These are phyloP conservation scores for Lycia hirtaria DNA, from an alignment of 2,888 invertebrate genomes.

Conservation along the genomic window DNA sequence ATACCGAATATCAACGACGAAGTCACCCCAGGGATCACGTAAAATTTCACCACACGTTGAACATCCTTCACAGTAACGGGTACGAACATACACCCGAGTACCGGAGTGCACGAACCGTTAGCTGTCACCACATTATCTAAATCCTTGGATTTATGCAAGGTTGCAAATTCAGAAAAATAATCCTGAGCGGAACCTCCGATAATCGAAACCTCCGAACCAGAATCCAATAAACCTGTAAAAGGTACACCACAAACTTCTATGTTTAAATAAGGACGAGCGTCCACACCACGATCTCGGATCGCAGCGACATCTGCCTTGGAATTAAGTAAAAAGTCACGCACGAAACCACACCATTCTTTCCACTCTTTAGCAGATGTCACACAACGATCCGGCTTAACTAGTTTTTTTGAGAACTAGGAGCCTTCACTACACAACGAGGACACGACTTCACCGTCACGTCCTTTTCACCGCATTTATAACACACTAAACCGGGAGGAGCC, in stretches of 20 bases:
- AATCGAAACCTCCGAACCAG: neutral
- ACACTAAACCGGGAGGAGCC: neutral
- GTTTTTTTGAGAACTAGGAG: neutral
- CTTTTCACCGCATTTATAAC: neutral
- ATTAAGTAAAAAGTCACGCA: neutral
- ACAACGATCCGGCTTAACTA: neutral
- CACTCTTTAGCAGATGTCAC: neutral
- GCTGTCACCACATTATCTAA: neutral
- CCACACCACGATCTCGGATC: neutral
- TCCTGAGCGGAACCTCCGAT: neutral
- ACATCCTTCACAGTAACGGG: neutral
- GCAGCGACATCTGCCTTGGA: neutral
- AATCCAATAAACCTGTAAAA: too few relatives aligned
- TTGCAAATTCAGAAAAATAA: neutral
- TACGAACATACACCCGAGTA: neutral
- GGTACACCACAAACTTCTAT: too few relatives aligned
- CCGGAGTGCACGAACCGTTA: neutral
- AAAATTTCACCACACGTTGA: neutral
- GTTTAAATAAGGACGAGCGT: neutral
- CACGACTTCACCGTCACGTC: neutral
- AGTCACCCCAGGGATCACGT: neutral
- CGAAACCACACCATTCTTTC: neutral
- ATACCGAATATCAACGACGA: neutral
- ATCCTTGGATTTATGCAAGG: neutral
- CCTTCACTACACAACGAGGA: neutral